Percentiles rank a stretch among this genome's conserved stretches.
These are phyloP conservation scores for Sebastolobus altivelis DNA, from an alignment of 2,797 vertebrate species.

Conservation along the genomic window DNA sequence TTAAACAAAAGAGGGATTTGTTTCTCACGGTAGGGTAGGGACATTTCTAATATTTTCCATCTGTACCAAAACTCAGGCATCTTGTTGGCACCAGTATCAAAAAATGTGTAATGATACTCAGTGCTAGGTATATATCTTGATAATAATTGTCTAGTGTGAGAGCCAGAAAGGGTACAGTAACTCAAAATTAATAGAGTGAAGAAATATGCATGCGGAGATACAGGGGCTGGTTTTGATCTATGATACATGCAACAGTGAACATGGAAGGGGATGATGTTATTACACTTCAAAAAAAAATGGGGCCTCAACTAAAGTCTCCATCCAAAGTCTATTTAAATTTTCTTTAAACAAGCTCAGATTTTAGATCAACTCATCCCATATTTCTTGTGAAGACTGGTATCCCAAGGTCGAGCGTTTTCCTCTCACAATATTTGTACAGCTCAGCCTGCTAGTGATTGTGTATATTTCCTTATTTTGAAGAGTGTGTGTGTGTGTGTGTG, in stretches of 20 bases:
- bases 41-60: not conserved
- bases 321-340: not conserved
- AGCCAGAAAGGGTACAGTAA: not conserved
- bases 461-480: not conserved
- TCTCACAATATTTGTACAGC: slow-evolving; percentile 51
- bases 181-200: slow-evolving; percentile 12
- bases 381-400: not conserved
- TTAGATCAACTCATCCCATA: slow-evolving; percentile 7
- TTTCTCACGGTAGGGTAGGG: not conserved
- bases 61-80: not conserved
- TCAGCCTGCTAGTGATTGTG: slow-evolving; percentile 21
- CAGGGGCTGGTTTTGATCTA: slow-evolving; percentile 9
- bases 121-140: not conserved
- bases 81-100: not conserved
- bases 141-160: not conserved
- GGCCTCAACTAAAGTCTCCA: slow-evolving; percentile 4
- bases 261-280: not conserved
- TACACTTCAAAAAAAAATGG: slow-evolving; percentile 1
- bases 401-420: slow-evolving; percentile 5
- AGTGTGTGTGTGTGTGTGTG: slow-evolving; percentile 5
- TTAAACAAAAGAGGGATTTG: not conserved
- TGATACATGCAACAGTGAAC: slow-evolving; percentile 5
- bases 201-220: slow-evolving; percentile 19
- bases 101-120: not conserved
- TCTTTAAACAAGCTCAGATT: slow-evolving; percentile 20